Evolutionary conservation across 2,888 invertebrate genomes (phyloP).

Genomic region (Nesidiocoris tenuis): DNA sequence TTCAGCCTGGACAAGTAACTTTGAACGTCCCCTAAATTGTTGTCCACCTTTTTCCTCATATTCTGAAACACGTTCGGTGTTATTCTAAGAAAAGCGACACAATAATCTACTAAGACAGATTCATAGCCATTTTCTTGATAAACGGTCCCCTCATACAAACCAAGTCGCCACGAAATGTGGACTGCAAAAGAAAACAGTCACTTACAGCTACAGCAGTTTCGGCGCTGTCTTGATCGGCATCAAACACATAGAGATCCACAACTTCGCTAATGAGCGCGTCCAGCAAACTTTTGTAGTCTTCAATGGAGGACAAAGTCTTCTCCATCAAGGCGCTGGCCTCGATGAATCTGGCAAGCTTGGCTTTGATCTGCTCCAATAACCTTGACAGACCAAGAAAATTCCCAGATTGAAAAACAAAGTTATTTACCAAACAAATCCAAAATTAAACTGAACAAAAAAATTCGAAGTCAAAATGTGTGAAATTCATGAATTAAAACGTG

Average conservation of each 20-base stretch:
- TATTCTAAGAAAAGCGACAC: not conserved
- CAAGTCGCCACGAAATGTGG: too few species aligned
- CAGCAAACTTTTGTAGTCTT: constrained; percentile 63
- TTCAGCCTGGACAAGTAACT: constrained; percentile 25
- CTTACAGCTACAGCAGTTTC: constrained; percentile 61
- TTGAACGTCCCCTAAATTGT: constrained; percentile 14
- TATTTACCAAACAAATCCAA: too few species aligned
- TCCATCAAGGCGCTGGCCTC: constrained; percentile 76
- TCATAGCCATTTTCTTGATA: not conserved
- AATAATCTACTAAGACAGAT: not conserved
- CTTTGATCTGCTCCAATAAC: constrained; percentile 76
- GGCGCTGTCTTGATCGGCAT: constrained; percentile 66
- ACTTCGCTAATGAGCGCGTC: constrained; percentile 67
- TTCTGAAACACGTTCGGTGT: too few species aligned
- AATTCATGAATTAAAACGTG: too few species aligned
- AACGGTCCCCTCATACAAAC: too few species aligned
- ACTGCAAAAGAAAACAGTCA: not conserved
- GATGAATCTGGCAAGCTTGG: constrained; percentile 71
- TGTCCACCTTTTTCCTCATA: constrained; percentile 27
- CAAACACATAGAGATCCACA: constrained; percentile 73
- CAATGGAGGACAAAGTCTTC: constrained; percentile 68
- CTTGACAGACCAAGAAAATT: constrained; percentile 60
- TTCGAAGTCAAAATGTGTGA: too few species aligned
- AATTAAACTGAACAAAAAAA: too few species aligned
- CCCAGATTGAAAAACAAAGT: too few species aligned